These are phyloP conservation scores for Halocynthia aurantium DNA, from an alignment of 23 tunicate species.

Conservation along the genomic window DNA sequence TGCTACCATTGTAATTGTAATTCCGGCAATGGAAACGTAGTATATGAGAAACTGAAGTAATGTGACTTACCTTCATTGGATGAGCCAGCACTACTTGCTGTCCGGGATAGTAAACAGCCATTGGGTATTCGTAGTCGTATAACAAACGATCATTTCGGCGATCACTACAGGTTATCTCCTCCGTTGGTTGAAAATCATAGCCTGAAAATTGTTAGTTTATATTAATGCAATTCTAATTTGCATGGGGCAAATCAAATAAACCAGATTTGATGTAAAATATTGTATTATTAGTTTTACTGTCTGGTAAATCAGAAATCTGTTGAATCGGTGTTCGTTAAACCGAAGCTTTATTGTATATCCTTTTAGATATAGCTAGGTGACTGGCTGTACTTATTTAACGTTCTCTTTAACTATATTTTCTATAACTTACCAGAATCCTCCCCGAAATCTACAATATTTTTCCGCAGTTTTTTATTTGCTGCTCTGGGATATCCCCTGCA, in stretches of 20 bases:
- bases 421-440: conserved; percentile 8
- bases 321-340: no score
- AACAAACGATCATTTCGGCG: conserved; percentile 1
- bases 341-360: no score
- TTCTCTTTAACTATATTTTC: not conserved
- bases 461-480: conserved; percentile 14
- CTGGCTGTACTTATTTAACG: no score
- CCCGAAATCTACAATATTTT: conserved; percentile 2
- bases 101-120: conserved; percentile 39
- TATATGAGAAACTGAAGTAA: not conserved
- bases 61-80: conserved; percentile 31
- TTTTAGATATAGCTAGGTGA: no score
- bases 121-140: conserved; percentile 19
- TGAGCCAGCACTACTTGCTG: conserved; percentile 45
- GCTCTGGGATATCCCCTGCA: conserved; percentile 39
- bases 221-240: no score
- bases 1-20: not conserved
- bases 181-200: not conserved
- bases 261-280: no score
- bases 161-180: conserved; percentile 5
- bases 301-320: no score
- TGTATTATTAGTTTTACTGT: no score
- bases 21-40: not conserved
- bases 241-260: no score
- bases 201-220: not conserved